A percentile compares a stretch with the other conserved stretches of the same genome.
Evolutionary conservation across 2,797 vertebrate species (phyloP).

Genomic region (Aeoliscus strigatus): DNA sequence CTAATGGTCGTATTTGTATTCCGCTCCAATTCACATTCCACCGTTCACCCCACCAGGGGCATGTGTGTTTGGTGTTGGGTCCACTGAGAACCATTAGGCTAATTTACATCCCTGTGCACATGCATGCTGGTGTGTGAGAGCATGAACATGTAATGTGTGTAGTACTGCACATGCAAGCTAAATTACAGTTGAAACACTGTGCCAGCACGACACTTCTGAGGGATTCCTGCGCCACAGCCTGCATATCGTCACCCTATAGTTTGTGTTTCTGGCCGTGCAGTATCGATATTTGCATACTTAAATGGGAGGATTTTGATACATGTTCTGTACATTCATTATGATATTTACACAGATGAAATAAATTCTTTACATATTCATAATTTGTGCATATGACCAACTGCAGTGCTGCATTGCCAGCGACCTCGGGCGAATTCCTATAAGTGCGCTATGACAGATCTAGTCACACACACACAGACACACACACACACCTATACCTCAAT

Average conservation of each 20-base stretch:
- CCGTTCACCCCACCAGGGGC: slow-evolving; percentile 46
- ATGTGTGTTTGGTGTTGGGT: slow-evolving; percentile 39
- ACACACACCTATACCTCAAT: slow-evolving; percentile 41
- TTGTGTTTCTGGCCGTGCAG: slow-evolving; percentile 44
- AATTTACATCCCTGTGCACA: slow-evolving; percentile 40
- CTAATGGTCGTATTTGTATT: slow-evolving; percentile 63
- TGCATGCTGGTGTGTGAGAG: background rate
- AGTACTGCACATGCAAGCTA: slow-evolving; percentile 39
- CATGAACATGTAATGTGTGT: slow-evolving; percentile 19
- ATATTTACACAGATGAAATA: slow-evolving; percentile 48
- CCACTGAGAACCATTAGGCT: slow-evolving; percentile 53
- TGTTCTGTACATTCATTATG: slow-evolving; percentile 50
- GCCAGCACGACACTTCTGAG: slow-evolving; percentile 45
- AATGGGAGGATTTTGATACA: too few relatives aligned
- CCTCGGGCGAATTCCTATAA: slow-evolving; percentile 37
- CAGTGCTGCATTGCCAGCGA: slow-evolving; percentile 29
- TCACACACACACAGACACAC: slow-evolving; percentile 12
- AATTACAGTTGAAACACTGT: slow-evolving; percentile 52
- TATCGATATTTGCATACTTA: slow-evolving; percentile 68
- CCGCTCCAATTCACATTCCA: slow-evolving; percentile 27
- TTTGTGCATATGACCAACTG: slow-evolving; percentile 12
- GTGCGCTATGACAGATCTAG: slow-evolving; percentile 46
- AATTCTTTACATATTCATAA: slow-evolving; percentile 57
- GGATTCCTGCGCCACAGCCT: slow-evolving; percentile 37
- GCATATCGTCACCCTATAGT: slow-evolving; percentile 40